These are phyloP conservation scores for silkworm (Bombyx mori) DNA, from an alignment of 1,140 invertebrate species.

Conservation along the genomic window ASM3026992v2 NC_085116.1:742501-743000, in stretches of 20 bases:
- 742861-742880: constrained; percentile 27
- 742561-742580: constrained; percentile 33
- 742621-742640: constrained; percentile 29
- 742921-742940: constrained; percentile 35
- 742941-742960: constrained; percentile 26
- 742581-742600: constrained; percentile 21
- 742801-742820: constrained; percentile 21
- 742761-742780: neutral
- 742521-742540: constrained; percentile 24
- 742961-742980: constrained; percentile 52
- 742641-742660: constrained; percentile 34
- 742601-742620: constrained; percentile 36
- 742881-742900: constrained; percentile 19
- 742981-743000: constrained; percentile 20
- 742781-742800: neutral
- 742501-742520: constrained; percentile 24
- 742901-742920: constrained; percentile 35
- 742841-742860: constrained; percentile 7
- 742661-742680: constrained; percentile 21
- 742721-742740: neutral
- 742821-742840: constrained; percentile 30
- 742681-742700: constrained; percentile 1
- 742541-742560: constrained; percentile 28
- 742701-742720: neutral
- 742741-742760: neutral